Percentiles rank a stretch among this genome's conserved stretches.
Conservation (phyloP, 2,888 invertebrate genomes). For the Dusona sp. region DNA sequence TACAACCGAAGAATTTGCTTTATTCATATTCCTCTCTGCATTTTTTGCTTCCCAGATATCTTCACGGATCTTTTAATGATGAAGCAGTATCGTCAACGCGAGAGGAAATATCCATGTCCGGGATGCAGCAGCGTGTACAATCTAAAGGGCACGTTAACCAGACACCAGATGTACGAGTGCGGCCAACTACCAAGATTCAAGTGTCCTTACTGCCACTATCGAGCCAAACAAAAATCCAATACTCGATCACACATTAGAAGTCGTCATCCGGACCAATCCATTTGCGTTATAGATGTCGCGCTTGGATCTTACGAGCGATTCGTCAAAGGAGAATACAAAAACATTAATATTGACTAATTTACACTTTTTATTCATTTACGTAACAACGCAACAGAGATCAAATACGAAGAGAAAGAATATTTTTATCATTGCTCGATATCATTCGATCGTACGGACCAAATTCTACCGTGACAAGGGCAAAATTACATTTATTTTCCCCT, state of each 20-base stretch:
- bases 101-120: constrained; percentile 76
- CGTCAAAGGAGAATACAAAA: constrained; percentile 5
- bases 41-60: constrained; percentile 52
- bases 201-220: constrained; percentile 82
- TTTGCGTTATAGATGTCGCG: constrained; percentile 58
- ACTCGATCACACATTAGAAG: constrained; percentile 90
- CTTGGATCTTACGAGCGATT: constrained; percentile 36
- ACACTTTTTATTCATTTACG: too few relatives aligned
- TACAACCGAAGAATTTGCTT: not conserved
- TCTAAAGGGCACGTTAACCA: constrained; percentile 79
- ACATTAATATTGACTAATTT: constrained; percentile 39
- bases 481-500: not conserved
- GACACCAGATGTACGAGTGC: constrained; percentile 83
- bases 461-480: not conserved
- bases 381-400: not conserved
- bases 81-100: constrained; percentile 13
- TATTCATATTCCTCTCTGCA: constrained; percentile 11
- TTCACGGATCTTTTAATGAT: constrained; percentile 17
- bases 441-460: not conserved
- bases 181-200: constrained; percentile 82
- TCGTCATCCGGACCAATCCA: constrained; percentile 83
- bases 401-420: not conserved
- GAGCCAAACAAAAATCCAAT: constrained; percentile 85
- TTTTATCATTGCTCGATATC: not conserved
- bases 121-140: constrained; percentile 79